Percentiles rank a stretch among this genome's conserved stretches.
Evolutionary conservation across 2,113 vertebrate genomes (phyloP).

Genomic region (Callipepla squamata): DNA sequence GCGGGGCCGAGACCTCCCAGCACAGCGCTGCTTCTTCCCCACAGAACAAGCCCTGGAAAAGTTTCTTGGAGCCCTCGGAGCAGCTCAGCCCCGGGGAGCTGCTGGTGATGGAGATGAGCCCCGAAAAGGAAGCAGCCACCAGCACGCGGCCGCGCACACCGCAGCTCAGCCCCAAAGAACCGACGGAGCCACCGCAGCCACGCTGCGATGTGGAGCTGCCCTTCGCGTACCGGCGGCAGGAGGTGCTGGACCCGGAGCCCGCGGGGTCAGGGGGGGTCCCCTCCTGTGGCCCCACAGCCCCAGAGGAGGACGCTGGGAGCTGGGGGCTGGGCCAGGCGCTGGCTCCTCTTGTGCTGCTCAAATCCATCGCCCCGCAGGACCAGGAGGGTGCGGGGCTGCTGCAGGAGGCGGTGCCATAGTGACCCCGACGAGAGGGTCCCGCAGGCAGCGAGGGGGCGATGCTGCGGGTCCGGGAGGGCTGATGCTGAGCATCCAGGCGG

Average conservation of each 20-base stretch:
- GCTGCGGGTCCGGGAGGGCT: too few species aligned
- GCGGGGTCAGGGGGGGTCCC: neutral
- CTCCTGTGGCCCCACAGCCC: fast-evolving
- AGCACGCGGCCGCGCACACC: fast-evolving
- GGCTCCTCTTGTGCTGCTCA: conserved; percentile 45
- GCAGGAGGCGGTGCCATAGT: fast-evolving
- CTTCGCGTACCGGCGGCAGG: conserved; percentile 40
- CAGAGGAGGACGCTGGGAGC: neutral
- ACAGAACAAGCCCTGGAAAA: neutral
- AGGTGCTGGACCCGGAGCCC: neutral
- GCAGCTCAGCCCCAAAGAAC: fast-evolving
- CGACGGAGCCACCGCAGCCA: fast-evolving
- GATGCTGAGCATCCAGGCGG: neutral
- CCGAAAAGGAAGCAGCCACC: neutral
- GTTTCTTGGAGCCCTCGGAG: conserved; percentile 36
- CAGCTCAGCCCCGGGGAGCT: neutral
- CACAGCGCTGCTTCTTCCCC: neutral
- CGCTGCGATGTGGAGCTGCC: neutral
- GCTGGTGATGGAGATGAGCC: neutral
- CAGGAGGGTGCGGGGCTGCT: neutral
- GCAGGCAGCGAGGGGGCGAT: neutral
- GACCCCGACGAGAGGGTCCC: fast-evolving
- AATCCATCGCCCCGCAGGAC: conserved; percentile 17
- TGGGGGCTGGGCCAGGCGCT: fast-evolving
- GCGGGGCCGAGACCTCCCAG: neutral